Conservation (phyloP, 2,113 vertebrate species). For the Petrocephalus zakoni region DNA sequence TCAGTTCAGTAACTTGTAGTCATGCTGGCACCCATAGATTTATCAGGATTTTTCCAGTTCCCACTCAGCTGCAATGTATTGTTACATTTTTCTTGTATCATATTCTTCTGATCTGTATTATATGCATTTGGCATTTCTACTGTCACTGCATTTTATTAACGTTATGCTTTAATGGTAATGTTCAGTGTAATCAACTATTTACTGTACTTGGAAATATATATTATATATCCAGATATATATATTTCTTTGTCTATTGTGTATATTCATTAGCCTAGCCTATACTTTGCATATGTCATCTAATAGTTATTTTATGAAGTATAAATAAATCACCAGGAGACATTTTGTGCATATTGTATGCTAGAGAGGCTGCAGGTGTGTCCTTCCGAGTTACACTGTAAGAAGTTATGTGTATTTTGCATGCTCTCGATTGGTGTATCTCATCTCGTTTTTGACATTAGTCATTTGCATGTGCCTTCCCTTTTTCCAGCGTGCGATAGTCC, state of each 20-base stretch:
- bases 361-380: not conserved
- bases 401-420: conserved; percentile 5
- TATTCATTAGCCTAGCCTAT: not conserved
- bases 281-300: not conserved
- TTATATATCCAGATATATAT: not conserved
- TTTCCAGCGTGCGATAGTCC: not conserved
- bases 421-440: not conserved
- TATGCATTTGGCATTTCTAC: not conserved
- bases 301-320: not conserved
- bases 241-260: not conserved
- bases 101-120: not conserved
- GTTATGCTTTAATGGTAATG: not conserved
- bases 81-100: not conserved
- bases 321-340: not conserved
- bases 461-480: not conserved
- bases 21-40: not conserved
- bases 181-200: not conserved
- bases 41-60: not conserved
- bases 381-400: not conserved
- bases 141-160: not conserved
- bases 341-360: not conserved
- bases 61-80: not conserved
- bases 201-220: not conserved
- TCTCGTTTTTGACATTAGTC: not conserved
- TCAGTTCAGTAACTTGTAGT: not conserved